Evolutionary conservation across 2,888 invertebrate genomes (phyloP).

Genomic region (Tachystola acroxantha): DNA sequence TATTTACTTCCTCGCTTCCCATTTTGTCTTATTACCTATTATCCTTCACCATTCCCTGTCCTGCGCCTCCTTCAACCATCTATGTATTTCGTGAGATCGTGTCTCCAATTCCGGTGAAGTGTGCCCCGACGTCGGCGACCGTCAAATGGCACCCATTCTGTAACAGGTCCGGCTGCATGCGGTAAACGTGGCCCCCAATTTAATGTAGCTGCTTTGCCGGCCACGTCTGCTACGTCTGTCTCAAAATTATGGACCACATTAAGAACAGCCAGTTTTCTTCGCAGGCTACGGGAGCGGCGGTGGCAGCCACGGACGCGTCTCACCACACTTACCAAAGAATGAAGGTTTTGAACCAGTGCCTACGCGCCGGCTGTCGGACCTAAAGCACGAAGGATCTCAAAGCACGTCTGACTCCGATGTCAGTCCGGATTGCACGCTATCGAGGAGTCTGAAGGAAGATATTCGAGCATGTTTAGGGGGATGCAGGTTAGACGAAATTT

Average conservation of each 20-base stretch:
- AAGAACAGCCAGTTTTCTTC: background rate
- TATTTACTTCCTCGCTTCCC: background rate
- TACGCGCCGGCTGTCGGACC: conserved; percentile 28
- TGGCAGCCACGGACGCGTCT: conserved; percentile 66
- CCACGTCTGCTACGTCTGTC: no score
- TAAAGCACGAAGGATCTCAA: conserved; percentile 58
- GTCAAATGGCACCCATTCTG: no score
- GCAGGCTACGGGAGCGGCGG: conserved; percentile 66
- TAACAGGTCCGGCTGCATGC: no score
- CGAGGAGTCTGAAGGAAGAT: conserved; percentile 64
- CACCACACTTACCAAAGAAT: conserved; percentile 68
- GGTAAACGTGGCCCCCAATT: no score
- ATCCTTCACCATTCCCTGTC: no score
- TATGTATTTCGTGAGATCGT: no score
- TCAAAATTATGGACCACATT: no score
- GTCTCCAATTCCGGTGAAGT: no score
- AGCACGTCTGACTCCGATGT: conserved; percentile 56
- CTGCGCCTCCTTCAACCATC: no score
- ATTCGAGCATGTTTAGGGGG: conserved; percentile 64
- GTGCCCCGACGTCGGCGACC: no score
- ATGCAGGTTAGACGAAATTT: conserved; percentile 49
- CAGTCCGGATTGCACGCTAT: conserved; percentile 60
- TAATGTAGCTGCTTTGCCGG: no score
- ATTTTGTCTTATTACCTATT: no score
- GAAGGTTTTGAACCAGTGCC: conserved; percentile 39